Conservation (phyloP, 2,888 invertebrate species). For the Napeogenes sylphis region DNA sequence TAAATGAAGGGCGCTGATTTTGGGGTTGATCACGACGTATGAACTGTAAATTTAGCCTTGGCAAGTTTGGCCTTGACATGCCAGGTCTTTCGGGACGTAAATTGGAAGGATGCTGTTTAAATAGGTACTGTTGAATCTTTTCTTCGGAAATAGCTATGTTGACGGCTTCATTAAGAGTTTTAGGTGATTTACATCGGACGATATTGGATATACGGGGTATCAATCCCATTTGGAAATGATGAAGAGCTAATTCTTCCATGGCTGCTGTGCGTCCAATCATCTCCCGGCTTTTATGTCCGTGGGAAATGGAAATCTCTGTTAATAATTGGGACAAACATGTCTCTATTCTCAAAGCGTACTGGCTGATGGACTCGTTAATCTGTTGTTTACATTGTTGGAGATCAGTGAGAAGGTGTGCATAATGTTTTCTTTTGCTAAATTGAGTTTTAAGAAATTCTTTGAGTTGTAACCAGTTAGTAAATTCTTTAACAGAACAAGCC, state of each 20-base stretch:
- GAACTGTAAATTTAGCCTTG: too few species aligned
- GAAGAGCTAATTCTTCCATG: conserved; percentile 36
- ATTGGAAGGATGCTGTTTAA: too few species aligned
- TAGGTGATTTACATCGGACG: conserved; percentile 24
- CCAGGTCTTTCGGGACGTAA: too few species aligned
- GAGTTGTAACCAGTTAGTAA: too few species aligned
- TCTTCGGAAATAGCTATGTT: conserved; percentile 20
- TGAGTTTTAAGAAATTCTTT: conserved; percentile 23
- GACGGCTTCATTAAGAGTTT: conserved; percentile 26
- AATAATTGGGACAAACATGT: conserved; percentile 31
- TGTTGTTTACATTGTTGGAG: conserved; percentile 29
- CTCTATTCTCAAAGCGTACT: too few species aligned
- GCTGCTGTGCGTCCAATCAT: conserved; percentile 32
- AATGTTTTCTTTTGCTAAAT: conserved; percentile 36
- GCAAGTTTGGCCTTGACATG: background rate
- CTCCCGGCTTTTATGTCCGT: conserved; percentile 24
- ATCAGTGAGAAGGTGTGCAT: conserved; percentile 33
- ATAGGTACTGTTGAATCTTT: too few species aligned
- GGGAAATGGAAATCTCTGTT: conserved; percentile 33
- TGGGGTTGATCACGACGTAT: too few species aligned
- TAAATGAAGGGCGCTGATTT: too few species aligned
- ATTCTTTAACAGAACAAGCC: too few species aligned
- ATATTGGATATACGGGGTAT: conserved; percentile 23
- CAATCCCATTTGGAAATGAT: conserved; percentile 26
- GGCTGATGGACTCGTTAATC: too few species aligned